These are phyloP conservation scores for Campylomormyrus tamandua DNA, from an alignment of 2,113 vertebrate species.

Conservation along the genomic window DNA sequence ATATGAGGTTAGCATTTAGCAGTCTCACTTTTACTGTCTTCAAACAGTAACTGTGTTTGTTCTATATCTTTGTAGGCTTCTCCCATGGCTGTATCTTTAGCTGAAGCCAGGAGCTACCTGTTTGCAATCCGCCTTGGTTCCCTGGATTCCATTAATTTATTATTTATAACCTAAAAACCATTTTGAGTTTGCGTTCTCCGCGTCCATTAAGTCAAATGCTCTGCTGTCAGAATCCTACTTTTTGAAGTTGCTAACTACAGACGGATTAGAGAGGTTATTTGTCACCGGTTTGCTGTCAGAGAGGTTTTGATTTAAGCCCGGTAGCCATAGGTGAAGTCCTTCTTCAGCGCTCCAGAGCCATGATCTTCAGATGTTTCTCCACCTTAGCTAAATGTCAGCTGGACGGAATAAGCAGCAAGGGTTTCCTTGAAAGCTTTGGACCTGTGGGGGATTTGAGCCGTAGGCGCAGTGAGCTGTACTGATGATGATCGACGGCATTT, in stretches of 20 bases:
- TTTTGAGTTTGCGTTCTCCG: not conserved
- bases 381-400: not conserved
- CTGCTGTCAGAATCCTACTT: not conserved
- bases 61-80: not conserved
- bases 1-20: not conserved
- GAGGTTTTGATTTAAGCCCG: not conserved
- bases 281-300: not conserved
- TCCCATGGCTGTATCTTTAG: not conserved
- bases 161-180: not conserved
- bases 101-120: not conserved
- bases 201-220: not conserved
- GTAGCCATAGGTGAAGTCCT: not conserved
- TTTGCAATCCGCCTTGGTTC: not conserved
- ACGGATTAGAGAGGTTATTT: not conserved
- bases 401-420: not conserved
- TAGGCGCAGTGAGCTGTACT: not conserved
- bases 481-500: not conserved
- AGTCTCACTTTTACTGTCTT: not conserved
- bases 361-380: constrained; percentile 1
- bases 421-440: not conserved
- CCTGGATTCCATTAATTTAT: not conserved
- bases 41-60: not conserved
- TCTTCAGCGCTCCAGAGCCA: not conserved
- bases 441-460: not conserved
- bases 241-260: not conserved